Evolutionary conservation across 1,140 invertebrate genomes (phyloP), one percentile per base, ranked within the genome.

Genomic region (Heliconius hermathena): DNA sequence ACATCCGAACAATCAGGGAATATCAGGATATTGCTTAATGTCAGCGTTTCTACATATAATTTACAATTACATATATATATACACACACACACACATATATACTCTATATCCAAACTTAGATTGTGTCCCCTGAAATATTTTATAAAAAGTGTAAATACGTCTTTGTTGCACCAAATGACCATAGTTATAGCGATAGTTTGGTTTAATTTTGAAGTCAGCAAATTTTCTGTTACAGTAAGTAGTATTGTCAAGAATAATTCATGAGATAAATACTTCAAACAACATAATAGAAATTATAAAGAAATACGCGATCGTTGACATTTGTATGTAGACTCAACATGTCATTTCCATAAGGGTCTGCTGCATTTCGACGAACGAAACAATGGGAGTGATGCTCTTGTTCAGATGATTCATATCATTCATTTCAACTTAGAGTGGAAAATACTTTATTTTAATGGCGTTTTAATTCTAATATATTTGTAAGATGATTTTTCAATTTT

Each of bases 1-100:
- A 87, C 82, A 83, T 79, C 79, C 78, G 80, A 77, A 77, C 72
- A 66, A 66, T 52, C 49, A 52, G 26, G 13, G 60, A 66, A 66
- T 29, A 66, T 66, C 60, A 66, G 60, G 60, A 66, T 66, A 66
- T 66, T 66, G n/a, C 60, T 66, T 16, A 66, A 66, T 29, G 11
- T 66, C 13, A 26, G 60, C n/a, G 54, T 57, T 57, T 22, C 54
- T 57, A 57, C n/a, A 57, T 22, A 22, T 18, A 22, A 16, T 22
- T 57, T 22, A 57, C n/a, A 22, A 20, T 8, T 26, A 22, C n/a
- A 22, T n/a, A n/a, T n/a, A n/a, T n/a, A n/a, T n/a, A n/a, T n/a
- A n/a, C n/a, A n/a, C n/a, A n/a, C n/a, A n/a, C n/a, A n/a, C n/a
- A n/a, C n/a, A n/a, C n/a, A n/a, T n/a, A n/a, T n/a, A n/a, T n/a